Conservation (phyloP, 2,888 invertebrate species). For the Pseudoips prasinana region DNA sequence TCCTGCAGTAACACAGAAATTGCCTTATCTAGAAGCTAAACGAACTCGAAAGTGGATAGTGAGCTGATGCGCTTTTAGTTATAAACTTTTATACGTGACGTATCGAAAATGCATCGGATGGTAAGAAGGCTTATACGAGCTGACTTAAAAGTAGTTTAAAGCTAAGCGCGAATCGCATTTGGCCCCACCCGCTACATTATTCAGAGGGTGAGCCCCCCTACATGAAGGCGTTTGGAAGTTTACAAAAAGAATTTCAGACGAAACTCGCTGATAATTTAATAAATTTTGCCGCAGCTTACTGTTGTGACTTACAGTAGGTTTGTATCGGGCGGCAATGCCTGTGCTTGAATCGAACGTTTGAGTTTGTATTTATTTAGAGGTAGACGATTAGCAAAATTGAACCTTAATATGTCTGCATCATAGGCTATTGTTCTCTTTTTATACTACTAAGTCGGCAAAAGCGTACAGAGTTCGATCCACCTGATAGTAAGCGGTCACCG, state of each 20-base stretch:
- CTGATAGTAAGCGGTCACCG: too few relatives aligned
- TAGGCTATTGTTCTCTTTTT: too few relatives aligned
- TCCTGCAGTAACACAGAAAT: conserved; percentile 16
- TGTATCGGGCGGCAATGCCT: too few relatives aligned
- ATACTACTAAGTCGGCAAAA: too few relatives aligned
- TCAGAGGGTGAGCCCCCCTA: conserved; percentile 32
- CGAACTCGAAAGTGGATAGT: conserved; percentile 28
- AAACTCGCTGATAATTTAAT: conserved; percentile 26
- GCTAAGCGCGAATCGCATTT: conserved; percentile 56
- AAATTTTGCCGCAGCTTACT: conserved; percentile 13
- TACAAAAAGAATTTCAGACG: conserved; percentile 25
- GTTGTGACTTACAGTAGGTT: too few relatives aligned
- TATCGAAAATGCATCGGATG: conserved; percentile 64
- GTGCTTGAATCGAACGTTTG: too few relatives aligned
- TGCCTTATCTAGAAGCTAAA: conserved; percentile 27
- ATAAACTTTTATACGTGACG: conserved; percentile 57
- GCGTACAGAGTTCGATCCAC: too few relatives aligned
- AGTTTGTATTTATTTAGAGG: too few relatives aligned
- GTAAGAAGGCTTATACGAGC: conserved; percentile 60
- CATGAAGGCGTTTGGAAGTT: conserved; percentile 20
- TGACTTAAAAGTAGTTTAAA: conserved; percentile 64
- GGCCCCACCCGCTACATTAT: conserved; percentile 46
- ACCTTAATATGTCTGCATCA: too few relatives aligned
- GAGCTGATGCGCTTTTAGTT: conserved; percentile 43
- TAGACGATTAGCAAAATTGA: too few relatives aligned